A percentile compares a stretch with the other conserved stretches of the same genome.
Evolutionary conservation across 2,113 vertebrate genomes (phyloP).

Genomic region (Pagrus major): DNA sequence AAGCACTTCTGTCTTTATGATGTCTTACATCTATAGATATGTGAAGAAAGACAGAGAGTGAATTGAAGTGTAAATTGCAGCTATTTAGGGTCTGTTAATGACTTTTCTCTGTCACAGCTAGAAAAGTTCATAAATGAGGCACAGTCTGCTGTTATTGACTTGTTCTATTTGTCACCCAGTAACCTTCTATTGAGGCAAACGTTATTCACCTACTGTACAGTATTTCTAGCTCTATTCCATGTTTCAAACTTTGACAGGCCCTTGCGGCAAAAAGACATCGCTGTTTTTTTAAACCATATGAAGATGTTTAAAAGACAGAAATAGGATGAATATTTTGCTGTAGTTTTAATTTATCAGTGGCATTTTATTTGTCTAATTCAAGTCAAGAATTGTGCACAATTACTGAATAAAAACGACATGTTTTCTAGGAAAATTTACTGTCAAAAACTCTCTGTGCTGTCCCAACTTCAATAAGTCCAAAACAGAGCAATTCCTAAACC

Average conservation of each 20-base stretch:
- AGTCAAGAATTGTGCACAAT: neutral
- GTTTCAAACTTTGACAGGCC: neutral
- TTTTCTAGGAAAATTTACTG: slow-evolving; percentile 61
- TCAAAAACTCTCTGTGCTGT: slow-evolving; percentile 69
- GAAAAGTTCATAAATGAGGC: slow-evolving; percentile 34
- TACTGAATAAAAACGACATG: slow-evolving; percentile 30
- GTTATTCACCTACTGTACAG: neutral
- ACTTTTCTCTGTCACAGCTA: neutral
- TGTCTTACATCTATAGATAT: slow-evolving; percentile 36
- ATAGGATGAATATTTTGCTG: neutral
- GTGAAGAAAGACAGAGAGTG: slow-evolving; percentile 24
- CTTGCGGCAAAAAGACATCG: neutral
- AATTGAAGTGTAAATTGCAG: slow-evolving; percentile 29
- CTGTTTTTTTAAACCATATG: neutral
- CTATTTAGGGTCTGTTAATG: slow-evolving; percentile 1
- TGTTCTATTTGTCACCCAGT: slow-evolving; percentile 25
- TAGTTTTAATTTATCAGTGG: neutral
- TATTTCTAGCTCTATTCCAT: neutral
- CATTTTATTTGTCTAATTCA: neutral
- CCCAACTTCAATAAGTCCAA: slow-evolving; percentile 78
- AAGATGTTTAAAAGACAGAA: neutral
- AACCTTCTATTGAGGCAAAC: neutral
- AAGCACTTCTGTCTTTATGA: slow-evolving; percentile 36
- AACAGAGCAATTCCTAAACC: slow-evolving; percentile 84
- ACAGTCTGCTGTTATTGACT: slow-evolving; percentile 32